A percentile compares a stretch with the other conserved stretches of the same genome.
phyloP scores from a whole-genome alignment of 2,113 vertebrate species.

The Mobula birostris region DNA sequence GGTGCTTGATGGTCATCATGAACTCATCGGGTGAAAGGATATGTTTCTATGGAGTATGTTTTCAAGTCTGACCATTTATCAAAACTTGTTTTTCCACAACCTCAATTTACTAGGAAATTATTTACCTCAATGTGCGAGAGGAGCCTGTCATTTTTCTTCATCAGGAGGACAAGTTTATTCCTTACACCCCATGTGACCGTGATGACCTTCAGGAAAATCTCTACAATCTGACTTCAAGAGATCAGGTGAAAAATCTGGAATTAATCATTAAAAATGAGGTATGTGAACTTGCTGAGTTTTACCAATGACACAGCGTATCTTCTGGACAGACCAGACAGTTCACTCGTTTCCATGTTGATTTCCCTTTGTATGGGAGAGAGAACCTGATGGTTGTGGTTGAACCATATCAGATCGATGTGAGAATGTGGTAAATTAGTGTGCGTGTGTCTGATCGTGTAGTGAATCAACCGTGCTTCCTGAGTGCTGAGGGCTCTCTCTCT shows the following conservation, averaged over 20 bases:
- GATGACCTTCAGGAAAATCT: conserved; percentile 13
- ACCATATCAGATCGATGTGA: no score
- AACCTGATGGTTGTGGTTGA: no score
- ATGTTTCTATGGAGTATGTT: no score
- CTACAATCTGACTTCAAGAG: not conserved
- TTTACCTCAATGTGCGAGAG: conserved; percentile 24
- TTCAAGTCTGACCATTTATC: not conserved
- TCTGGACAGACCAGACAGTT: not conserved
- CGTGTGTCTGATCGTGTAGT: no score
- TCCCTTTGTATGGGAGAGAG: no score
- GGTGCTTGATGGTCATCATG: no score
- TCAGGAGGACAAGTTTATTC: conserved; percentile 9
- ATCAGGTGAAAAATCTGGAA: conserved; percentile 27
- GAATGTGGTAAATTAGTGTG: no score
- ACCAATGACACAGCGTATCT: not conserved
- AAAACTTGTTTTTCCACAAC: not conserved
- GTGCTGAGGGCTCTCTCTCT: no score
- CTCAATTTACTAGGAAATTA: conserved; percentile 14
- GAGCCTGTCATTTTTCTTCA: conserved; percentile 23
- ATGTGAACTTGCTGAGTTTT: not conserved
- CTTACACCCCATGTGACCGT: conserved; percentile 19
- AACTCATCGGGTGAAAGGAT: no score
- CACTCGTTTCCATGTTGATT: not conserved
- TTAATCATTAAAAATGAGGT: conserved; percentile 26
- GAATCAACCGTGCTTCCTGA: no score